Conservation (phyloP, 2,797 vertebrate genomes). For the Pelodytes ibericus region DNA sequence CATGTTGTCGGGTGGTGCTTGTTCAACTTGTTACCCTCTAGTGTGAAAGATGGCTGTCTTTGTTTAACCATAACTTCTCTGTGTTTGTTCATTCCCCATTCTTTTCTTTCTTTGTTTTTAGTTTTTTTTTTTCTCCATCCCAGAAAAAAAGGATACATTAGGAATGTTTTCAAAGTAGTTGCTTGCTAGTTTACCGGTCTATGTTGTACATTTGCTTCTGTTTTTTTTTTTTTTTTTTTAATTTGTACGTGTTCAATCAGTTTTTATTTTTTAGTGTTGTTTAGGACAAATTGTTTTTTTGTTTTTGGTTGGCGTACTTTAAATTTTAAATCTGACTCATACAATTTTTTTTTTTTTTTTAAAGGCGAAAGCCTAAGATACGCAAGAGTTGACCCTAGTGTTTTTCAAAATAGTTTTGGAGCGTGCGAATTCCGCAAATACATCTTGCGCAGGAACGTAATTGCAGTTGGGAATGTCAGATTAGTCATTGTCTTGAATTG, state of each 20-base stretch:
- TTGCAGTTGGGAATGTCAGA: slow-evolving; percentile 69
- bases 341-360: too few species aligned
- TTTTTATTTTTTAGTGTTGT: slow-evolving; percentile 89
- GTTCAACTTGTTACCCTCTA: slow-evolving; percentile 82
- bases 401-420: too few species aligned
- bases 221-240: slow-evolving; percentile 62
- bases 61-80: slow-evolving; percentile 83
- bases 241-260: slow-evolving; percentile 15
- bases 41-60: slow-evolving; percentile 95
- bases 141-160: slow-evolving; percentile 82
- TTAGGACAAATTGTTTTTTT: slow-evolving; percentile 90
- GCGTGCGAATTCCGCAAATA: too few species aligned
- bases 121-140: slow-evolving; percentile 78
- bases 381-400: too few species aligned
- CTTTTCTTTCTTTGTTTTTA: slow-evolving; percentile 70
- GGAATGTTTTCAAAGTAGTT: slow-evolving; percentile 82
- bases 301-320: too few species aligned
- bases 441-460: too few species aligned
- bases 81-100: slow-evolving; percentile 86
- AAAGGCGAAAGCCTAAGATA: too few species aligned
- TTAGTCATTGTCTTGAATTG: slow-evolving; percentile 50
- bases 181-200: slow-evolving; percentile 91
- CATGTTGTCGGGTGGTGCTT: slow-evolving; percentile 97
- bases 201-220: slow-evolving; percentile 86
- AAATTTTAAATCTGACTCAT: too few species aligned